Percentiles rank a stretch among this genome's conserved stretches.
Conservation (phyloP, 1,140 invertebrate species). For the Coenobita brevimanus region DNA sequence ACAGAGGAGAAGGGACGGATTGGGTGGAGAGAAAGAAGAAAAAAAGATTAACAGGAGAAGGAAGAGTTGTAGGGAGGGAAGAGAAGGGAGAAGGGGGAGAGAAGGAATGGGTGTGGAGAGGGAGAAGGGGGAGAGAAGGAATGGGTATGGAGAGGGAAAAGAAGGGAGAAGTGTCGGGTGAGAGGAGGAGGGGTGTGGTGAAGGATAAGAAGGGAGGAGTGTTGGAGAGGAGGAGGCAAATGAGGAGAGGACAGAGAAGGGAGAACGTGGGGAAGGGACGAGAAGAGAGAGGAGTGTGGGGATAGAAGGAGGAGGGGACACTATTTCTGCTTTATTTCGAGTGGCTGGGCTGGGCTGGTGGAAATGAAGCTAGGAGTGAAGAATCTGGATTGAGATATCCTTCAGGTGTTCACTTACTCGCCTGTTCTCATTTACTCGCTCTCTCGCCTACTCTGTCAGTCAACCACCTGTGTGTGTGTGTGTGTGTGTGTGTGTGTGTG, state of each 20-base stretch:
- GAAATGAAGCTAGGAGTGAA: too few relatives aligned
- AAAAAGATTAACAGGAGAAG: not conserved
- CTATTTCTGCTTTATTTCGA: too few relatives aligned
- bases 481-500: too few relatives aligned
- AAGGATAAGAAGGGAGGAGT: not conserved
- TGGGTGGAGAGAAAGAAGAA: not conserved
- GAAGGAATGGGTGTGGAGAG: not conserved
- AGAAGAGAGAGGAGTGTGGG: not conserved
- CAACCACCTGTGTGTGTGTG: too few relatives aligned
- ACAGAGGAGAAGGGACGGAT: too few relatives aligned
- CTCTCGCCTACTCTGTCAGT: too few relatives aligned
- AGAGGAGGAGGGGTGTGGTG: too few relatives aligned
- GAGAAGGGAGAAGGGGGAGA: not conserved
- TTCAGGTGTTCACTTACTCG: too few relatives aligned
- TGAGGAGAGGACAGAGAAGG: not conserved
- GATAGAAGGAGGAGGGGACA: not conserved
- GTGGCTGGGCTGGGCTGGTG: too few relatives aligned
- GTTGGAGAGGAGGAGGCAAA: not conserved
- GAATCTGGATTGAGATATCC: too few relatives aligned
- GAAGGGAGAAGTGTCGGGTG: too few relatives aligned
- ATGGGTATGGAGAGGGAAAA: not conserved
- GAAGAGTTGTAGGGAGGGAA: not conserved
- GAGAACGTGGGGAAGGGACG: not conserved
- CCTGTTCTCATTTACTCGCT: too few relatives aligned
- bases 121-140: not conserved